Evolutionary conservation across 2,888 invertebrate species (phyloP).

Genomic region (Buathra laborator): DNA sequence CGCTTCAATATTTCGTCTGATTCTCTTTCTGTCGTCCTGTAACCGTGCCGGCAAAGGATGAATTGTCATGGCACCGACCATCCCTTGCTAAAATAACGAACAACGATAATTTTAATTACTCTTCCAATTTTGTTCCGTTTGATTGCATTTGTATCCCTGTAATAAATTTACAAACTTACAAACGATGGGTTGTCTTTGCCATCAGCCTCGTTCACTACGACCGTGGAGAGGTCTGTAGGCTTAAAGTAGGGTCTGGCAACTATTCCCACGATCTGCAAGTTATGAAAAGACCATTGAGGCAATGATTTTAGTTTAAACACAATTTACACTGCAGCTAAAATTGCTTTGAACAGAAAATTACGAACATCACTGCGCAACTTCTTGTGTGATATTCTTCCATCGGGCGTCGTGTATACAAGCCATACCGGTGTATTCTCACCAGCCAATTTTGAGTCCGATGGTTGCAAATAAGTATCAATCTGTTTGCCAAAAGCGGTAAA

Average conservation of each 20-base stretch:
- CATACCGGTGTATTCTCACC: constrained; percentile 2
- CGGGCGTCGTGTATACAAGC: neutral
- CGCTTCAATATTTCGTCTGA: neutral
- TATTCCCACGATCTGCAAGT: neutral
- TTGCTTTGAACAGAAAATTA: neutral
- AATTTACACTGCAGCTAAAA: neutral
- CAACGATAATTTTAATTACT: neutral
- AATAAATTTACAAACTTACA: neutral
- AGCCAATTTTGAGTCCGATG: constrained; percentile 1
- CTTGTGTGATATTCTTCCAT: neutral
- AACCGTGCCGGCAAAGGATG: neutral
- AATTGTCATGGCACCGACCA: neutral
- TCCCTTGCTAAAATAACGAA: neutral
- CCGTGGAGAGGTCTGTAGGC: neutral
- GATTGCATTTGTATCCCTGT: neutral
- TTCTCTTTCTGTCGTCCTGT: neutral
- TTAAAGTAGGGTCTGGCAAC: neutral
- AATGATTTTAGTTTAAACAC: too few relatives aligned
- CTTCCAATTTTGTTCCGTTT: neutral
- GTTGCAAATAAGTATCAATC: neutral
- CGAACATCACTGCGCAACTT: neutral
- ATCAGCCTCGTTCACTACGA: neutral
- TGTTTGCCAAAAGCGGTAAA: neutral
- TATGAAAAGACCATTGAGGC: neutral
- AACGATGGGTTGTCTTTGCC: neutral